These are phyloP conservation scores for Drosophila mercatorum DNA, from an alignment of 2,888 invertebrate species.

Conservation along the genomic window DNA sequence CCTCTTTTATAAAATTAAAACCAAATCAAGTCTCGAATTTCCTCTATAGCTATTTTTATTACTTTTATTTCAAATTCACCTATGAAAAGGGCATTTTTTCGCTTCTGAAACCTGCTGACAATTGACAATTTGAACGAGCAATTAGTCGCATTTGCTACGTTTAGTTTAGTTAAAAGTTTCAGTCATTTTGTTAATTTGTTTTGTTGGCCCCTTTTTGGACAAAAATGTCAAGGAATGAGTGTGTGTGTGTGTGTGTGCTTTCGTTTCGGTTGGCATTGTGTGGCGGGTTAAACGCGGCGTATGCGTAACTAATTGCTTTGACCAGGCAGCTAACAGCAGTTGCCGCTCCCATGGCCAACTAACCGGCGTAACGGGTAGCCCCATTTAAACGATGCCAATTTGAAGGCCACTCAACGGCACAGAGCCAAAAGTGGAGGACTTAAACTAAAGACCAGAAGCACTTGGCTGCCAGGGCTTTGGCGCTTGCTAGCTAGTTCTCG, in stretches of 20 bases:
- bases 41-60: neutral
- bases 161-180: constrained; percentile 47
- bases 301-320: constrained; percentile 71
- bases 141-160: constrained; percentile 38
- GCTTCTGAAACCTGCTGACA: constrained; percentile 3
- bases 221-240: neutral
- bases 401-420: constrained; percentile 58
- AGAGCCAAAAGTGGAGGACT: constrained; percentile 17
- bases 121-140: constrained; percentile 20
- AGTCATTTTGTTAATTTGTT: constrained; percentile 53
- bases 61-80: neutral
- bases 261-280: constrained; percentile 29
- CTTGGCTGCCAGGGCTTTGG: constrained; percentile 33
- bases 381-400: constrained; percentile 65
- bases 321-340: constrained; percentile 50
- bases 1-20: too few relatives aligned
- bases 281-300: constrained; percentile 50
- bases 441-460: constrained; percentile 26
- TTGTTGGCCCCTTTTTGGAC: constrained; percentile 23
- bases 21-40: neutral
- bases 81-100: neutral
- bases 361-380: constrained; percentile 24
- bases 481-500: constrained; percentile 26
- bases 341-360: constrained; percentile 19
- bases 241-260: neutral